Percentiles rank a stretch among this genome's conserved stretches.
Evolutionary conservation across 2,113 vertebrate species (phyloP).

Genomic region (Canis aureus): DNA sequence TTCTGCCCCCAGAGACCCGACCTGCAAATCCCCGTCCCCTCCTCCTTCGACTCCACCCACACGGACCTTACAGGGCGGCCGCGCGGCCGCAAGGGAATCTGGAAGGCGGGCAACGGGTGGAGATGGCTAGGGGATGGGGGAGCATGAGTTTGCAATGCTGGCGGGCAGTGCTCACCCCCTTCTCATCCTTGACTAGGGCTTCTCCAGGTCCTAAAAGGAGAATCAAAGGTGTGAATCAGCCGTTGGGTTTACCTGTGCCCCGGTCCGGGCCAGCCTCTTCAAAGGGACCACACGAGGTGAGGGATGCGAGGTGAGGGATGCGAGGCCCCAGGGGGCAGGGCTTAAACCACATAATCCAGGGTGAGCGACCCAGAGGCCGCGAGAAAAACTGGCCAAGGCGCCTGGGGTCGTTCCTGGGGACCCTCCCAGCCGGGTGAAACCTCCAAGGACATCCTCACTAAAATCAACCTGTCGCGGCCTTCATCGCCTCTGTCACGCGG

Average conservation of each 20-base stretch:
- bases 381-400: not conserved
- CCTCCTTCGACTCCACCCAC: not conserved
- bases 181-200: not conserved
- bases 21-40: not conserved
- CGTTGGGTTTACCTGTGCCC: not conserved
- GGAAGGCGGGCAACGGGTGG: not conserved
- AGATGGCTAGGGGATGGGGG: not conserved
- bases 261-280: not conserved
- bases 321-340: not conserved
- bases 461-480: not conserved
- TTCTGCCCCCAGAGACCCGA: not conserved
- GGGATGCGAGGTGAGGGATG: accelerated
- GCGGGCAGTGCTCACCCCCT: not conserved
- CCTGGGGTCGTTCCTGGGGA: not conserved
- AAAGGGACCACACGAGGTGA: not conserved
- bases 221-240: not conserved
- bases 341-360: not conserved
- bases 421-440: not conserved
- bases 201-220: constrained; percentile 63
- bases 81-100: not conserved
- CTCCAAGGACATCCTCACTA: not conserved
- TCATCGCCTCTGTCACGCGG: not conserved
- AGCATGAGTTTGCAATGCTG: not conserved
- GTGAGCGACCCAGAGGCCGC: not conserved
- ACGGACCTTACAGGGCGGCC: not conserved